Conservation (phyloP, 2,797 vertebrate genomes). For the Hypotaenidia philippensis region DNA sequence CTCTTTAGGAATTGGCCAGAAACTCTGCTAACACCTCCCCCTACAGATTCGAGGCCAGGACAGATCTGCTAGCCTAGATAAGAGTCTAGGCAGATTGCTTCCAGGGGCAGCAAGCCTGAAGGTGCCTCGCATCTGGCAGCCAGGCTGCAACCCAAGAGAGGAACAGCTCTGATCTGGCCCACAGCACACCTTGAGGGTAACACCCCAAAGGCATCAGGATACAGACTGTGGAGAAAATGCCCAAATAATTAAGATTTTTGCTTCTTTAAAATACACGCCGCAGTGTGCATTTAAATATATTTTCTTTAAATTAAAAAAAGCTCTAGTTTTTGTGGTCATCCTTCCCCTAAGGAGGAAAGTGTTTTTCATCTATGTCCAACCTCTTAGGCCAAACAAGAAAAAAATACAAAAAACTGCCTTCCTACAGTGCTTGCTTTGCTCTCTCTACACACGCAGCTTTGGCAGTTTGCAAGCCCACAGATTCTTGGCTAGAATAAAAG, state of each 20-base stretch:
- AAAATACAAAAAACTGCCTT: not conserved
- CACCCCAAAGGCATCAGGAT: not conserved
- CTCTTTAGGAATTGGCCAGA: not conserved
- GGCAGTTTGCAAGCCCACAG: not conserved
- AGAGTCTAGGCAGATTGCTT: no score
- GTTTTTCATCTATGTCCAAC: not conserved
- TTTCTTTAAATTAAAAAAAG: not conserved
- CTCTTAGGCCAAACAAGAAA: not conserved
- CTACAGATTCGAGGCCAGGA: rapidly evolving
- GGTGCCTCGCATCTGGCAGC: not conserved
- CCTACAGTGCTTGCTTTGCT: not conserved
- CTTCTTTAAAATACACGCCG: rapidly evolving
- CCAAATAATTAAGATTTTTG: not conserved
- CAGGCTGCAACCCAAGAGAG: not conserved
- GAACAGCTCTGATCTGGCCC: not conserved
- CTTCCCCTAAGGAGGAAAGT: not conserved
- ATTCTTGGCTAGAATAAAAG: not conserved
- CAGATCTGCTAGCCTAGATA: not conserved
- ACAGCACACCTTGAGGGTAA: rapidly evolving
- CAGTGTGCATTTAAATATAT: not conserved
- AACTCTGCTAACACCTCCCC: not conserved
- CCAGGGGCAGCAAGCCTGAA: rapidly evolving
- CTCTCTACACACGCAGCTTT: not conserved
- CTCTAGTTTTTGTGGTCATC: not conserved
- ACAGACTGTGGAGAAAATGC: not conserved